Base-by-base conservation (phyloP, 92 coral and sea anemone species). In the Desmophyllum pertusum region DNA sequence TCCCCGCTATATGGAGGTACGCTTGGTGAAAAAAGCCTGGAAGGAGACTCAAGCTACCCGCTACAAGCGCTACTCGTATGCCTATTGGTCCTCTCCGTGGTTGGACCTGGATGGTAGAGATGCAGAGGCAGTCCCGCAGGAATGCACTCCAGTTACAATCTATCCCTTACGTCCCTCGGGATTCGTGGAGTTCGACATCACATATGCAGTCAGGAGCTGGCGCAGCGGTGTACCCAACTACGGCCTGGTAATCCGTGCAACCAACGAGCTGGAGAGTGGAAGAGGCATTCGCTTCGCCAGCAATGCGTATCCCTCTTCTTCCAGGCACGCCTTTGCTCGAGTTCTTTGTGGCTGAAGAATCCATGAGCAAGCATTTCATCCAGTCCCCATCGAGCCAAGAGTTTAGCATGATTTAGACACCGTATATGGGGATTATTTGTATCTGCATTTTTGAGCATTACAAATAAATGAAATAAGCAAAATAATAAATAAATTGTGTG, bases 181-280 rank as follows among this genome's bases (percentile, higher is more conserved):
- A 5, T 89, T 91, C 70, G 88, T 91, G 43, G 95, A 91, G 79
- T 91, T 91, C 81, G 95, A 91, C 85, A 79, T 91, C 67, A 89
- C 93, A 18, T 46, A 68, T 6, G 95, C 95, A 21, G 86, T 91
- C 27, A 80, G 43, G 53, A 75, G 82, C 64, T 91, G 95, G 95
- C 61, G 67, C 3, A 37, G 79, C 6, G 90, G 90, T 8, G 51
- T 77, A 8, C 85, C 93, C 10, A 91, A 91, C 84, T 36, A 89
- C 66, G 95, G 95, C 19, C 81, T 91, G 18, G 27, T 91, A 73
- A 63, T 91, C 27, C 84, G 89, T 41, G 94, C 91, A 15, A 89
- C 79, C 25, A 80, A 91, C 73, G 94, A 91, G 64, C n/a, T 80
- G 36, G 77, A 50, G 3, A 64, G 55, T 5, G 94, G 94, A 27